Conservation (phyloP, 2,797 vertebrate genomes). For the Yasuhikotakia modesta region DNA sequence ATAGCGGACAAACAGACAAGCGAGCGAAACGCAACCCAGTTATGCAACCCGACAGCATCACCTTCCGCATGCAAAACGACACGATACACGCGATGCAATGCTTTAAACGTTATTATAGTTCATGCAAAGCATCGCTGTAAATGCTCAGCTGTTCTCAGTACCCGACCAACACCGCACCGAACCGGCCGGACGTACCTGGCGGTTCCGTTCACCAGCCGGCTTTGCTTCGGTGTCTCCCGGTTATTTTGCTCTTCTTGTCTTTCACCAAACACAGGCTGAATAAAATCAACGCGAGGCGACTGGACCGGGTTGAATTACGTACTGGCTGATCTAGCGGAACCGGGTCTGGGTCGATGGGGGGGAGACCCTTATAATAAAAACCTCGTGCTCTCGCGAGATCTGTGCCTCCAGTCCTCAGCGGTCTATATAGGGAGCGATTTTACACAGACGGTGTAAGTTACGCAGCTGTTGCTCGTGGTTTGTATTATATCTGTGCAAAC, state of each 20-base stretch:
- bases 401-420: background rate
- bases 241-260: constrained; percentile 48
- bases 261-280: constrained; percentile 51
- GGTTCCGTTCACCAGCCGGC: constrained; percentile 43
- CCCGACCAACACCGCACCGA: background rate
- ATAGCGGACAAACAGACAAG: background rate
- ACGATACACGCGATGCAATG: too few relatives aligned
- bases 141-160: background rate
- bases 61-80: background rate
- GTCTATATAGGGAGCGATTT: background rate
- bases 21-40: constrained; percentile 4
- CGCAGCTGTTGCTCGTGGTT: too few relatives aligned
- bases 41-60: constrained; percentile 38
- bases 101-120: too few relatives aligned
- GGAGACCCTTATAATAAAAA: constrained; percentile 59
- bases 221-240: constrained; percentile 40
- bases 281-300: too few relatives aligned
- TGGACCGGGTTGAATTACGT: too few relatives aligned
- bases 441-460: background rate
- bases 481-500: too few relatives aligned
- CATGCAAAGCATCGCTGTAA: too few relatives aligned
- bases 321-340: too few relatives aligned
- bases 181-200: constrained; percentile 52
- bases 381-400: constrained; percentile 62
- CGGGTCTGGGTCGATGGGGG: constrained; percentile 46